These are phyloP conservation scores for Drosophila aff. DNA, from an alignment of 1,140 invertebrate genomes.

Conservation along the genomic window DNA sequence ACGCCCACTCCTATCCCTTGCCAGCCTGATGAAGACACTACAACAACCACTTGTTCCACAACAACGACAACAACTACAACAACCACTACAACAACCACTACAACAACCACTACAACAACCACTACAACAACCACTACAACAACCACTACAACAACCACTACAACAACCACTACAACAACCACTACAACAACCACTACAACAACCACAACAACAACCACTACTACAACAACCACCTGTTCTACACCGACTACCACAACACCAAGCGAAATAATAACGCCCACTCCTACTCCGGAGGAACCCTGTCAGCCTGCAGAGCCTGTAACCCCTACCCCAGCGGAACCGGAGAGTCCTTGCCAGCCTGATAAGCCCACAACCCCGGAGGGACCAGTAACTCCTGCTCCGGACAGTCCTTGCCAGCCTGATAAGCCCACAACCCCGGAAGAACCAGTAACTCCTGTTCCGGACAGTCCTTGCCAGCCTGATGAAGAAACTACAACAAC, in stretches of 20 bases:
- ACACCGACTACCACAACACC: neutral
- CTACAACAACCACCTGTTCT: too few species aligned
- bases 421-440: neutral
- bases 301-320: neutral
- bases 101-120: too few species aligned
- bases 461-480: neutral
- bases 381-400: constrained; percentile 1
- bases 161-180: neutral
- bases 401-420: neutral
- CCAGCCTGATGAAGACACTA: too few species aligned
- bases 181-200: too few species aligned
- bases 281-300: neutral
- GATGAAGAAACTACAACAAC: constrained; percentile 19
- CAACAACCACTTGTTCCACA: neutral
- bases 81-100: too few species aligned
- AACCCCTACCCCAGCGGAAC: neutral
- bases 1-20: neutral
- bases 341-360: neutral
- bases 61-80: neutral
- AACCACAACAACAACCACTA: too few species aligned
- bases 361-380: neutral
- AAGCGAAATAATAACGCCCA: neutral
- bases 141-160: too few species aligned
- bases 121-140: too few species aligned
- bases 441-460: neutral